These are phyloP conservation scores for Solenodon paradoxus DNA, from an alignment of 2,113 vertebrate genomes.

Conservation along the genomic window DNA sequence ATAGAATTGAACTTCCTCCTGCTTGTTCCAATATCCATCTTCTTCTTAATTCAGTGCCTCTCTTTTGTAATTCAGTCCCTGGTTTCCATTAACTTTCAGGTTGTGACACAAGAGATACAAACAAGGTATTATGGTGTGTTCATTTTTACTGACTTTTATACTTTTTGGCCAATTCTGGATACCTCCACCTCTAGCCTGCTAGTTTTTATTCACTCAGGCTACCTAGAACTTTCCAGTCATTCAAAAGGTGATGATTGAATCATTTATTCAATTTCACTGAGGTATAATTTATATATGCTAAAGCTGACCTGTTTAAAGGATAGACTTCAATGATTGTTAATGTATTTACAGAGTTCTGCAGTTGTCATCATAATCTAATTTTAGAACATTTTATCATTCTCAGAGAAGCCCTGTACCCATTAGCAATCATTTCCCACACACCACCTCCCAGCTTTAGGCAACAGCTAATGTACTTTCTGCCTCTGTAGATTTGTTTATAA, in stretches of 20 bases:
- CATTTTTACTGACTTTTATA: not conserved
- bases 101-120: not conserved
- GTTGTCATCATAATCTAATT: constrained; percentile 14
- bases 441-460: not conserved
- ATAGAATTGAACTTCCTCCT: not conserved
- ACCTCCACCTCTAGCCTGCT: not conserved
- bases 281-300: not conserved
- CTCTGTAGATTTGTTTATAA: constrained; percentile 45
- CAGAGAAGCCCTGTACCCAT: not conserved
- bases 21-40: not conserved
- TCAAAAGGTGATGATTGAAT: not conserved
- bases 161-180: not conserved
- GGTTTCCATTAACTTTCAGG: not conserved
- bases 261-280: not conserved
- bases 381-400: not conserved
- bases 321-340: not conserved
- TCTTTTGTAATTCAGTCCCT: not conserved
- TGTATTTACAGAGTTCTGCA: not conserved
- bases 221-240: not conserved
- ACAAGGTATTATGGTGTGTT: not conserved
- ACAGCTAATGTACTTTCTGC: constrained; percentile 20
- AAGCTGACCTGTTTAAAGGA: not conserved
- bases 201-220: not conserved
- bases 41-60: not conserved
- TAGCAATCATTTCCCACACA: not conserved